Evolutionary conservation across 2,888 invertebrate species (phyloP), one percentile per base, ranked within the genome.

Genomic region (Oithona nana): DNA sequence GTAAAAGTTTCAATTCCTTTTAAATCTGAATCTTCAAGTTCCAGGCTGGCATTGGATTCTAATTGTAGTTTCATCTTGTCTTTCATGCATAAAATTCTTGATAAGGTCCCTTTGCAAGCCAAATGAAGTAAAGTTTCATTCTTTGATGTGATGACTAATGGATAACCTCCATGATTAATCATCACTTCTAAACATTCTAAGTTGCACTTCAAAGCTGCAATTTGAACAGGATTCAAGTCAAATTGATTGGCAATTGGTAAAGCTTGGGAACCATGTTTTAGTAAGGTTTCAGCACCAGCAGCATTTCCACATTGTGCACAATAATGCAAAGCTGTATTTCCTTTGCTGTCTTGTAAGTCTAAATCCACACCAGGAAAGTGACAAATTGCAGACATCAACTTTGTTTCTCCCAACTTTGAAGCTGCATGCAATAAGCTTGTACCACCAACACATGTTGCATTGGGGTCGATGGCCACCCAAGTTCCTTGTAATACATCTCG

Each of bases 61-160:
- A 54, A 54, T 24, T 24, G 26, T 24, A 24, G 13, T 3, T 20
- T 54, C 24, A 54, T 26, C 26, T 54, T 26, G 3, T 20, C 54
- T 26, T 54, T 24, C 24, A 20, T 49, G 50, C 20, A 20, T 22
- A 49, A 8, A 20, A 49, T 20, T 49, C 26, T 54, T 20, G 54
- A 20, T 24, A 59, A 49, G 13, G 24, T 22, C 8, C 28, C 50
- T 26, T 29, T n/a, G 26, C 59, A 59, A 20, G 50, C 39, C 49
- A 59, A 59, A 28, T 59, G 59, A 6, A 59, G 24, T 1, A 59
- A 29, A 8, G 59, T 59, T 48, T 59, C 59, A 22, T 59, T 48
- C n/a, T 39, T 24, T 20, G 49, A 24, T 3, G 20, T 49, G 16
- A 50, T 49, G 22, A 59, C 28, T 1, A 20, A 26, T 3, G 20